Conservation (phyloP, 1,140 invertebrate species). For the Drosophila pseudoananassae region DNA sequence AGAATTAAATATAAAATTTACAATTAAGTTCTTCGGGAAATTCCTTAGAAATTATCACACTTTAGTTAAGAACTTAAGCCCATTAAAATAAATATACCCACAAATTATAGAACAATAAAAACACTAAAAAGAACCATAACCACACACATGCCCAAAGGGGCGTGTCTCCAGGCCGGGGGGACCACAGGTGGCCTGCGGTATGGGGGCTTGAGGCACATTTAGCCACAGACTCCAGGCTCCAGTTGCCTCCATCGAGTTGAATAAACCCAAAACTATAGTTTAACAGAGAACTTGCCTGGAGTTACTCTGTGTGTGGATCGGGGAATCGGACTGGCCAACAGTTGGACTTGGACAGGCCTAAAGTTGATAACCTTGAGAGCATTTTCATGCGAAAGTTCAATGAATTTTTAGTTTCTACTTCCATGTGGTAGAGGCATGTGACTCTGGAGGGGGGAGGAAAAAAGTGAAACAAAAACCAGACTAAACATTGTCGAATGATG, state of each 20-base stretch:
- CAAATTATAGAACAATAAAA: constrained; percentile 50
- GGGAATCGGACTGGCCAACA: constrained; percentile 44
- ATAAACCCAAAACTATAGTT: constrained; percentile 59
- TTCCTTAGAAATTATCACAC: constrained; percentile 31
- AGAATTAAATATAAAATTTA: constrained; percentile 11
- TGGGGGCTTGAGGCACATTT: background rate
- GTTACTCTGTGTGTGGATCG: constrained; percentile 39
- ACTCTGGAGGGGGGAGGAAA: constrained; percentile 39
- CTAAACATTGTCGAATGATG: constrained; percentile 71
- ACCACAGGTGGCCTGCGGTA: constrained; percentile 33
- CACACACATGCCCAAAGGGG: constrained; percentile 19
- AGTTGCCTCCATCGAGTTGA: constrained; percentile 57
- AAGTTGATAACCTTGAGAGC: constrained; percentile 84
- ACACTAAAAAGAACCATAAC: constrained; percentile 16
- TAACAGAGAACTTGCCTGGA: constrained; percentile 61
- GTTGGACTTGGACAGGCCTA: constrained; percentile 73
- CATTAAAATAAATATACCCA: constrained; percentile 40
- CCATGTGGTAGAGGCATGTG: constrained; percentile 68
- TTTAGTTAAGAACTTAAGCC: constrained; percentile 9
- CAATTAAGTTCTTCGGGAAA: background rate
- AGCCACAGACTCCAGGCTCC: constrained; percentile 32
- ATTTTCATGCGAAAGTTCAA: constrained; percentile 84
- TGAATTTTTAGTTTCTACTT: constrained; percentile 84
- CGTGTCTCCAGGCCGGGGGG: constrained; percentile 11
- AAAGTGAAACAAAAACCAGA: constrained; percentile 82